phyloP scores from a whole-genome alignment of 2,888 invertebrate species.

The Caenorhabditis sp. region DNA sequence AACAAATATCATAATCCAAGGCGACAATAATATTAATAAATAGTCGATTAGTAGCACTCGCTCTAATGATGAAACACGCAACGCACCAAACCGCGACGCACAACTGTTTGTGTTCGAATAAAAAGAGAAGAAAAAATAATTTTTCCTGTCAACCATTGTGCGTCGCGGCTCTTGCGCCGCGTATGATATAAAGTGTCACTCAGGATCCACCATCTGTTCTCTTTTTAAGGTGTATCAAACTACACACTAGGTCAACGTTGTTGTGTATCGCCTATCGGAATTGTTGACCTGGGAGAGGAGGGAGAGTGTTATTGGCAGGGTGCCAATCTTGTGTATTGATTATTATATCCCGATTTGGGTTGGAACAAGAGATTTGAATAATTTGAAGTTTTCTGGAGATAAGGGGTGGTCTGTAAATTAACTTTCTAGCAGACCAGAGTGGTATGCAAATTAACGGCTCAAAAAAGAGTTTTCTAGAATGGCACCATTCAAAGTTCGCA shows the following conservation, averaged over 20 bases:
- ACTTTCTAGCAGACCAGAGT: too few species aligned
- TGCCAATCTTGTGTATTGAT: constrained; percentile 94
- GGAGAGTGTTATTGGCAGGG: constrained; percentile 91
- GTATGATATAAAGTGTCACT: constrained; percentile 84
- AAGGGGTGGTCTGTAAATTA: too few species aligned
- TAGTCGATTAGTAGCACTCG: too few species aligned
- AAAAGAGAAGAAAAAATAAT: too few species aligned
- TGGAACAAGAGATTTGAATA: not conserved
- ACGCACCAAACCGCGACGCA: too few species aligned
- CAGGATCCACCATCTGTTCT: constrained; percentile 85
- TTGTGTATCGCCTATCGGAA: constrained; percentile 77
- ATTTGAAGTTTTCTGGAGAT: too few species aligned
- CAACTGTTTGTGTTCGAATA: too few species aligned
- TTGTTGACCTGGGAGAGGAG: constrained; percentile 85
- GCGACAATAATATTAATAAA: constrained; percentile 87
- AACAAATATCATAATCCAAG: constrained; percentile 91
- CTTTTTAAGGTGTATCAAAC: constrained; percentile 90
- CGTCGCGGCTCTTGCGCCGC: too few species aligned
- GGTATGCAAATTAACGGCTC: too few species aligned
- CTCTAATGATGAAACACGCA: too few species aligned
- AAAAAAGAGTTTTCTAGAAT: constrained; percentile 14
- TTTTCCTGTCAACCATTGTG: too few species aligned
- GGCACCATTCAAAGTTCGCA: constrained; percentile 29
- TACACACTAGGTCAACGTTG: constrained; percentile 97
- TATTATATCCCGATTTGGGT: constrained; percentile 50